Evolutionary conservation across 1,140 invertebrate genomes (phyloP), one percentile per base, ranked within the genome.

Genomic region (Chlorops oryzae): DNA sequence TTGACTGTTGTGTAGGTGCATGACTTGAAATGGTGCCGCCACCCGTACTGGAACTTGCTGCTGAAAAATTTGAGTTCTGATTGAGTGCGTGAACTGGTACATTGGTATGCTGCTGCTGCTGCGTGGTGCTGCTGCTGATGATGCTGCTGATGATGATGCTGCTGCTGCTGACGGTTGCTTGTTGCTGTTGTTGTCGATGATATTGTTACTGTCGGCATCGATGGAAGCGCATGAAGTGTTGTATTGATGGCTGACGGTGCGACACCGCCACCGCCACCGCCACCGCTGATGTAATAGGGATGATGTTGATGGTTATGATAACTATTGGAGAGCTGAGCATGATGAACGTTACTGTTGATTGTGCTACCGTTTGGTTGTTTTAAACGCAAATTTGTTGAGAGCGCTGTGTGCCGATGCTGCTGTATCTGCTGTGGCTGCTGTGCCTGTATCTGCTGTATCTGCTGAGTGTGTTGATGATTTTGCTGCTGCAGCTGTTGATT

Each of bases 61-160:
- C 65, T 50, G 65, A 69, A 53, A 69, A 69, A 52, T 69, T 69
- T 3, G 65, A 69, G 43, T 69, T 69, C 52, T 69, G 65, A 46
- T 69, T 69, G 10, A 69, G 47, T 10, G 65, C 65, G 32, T 69
- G 65, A 43, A 69, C 62, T 2, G 65, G 65, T 48, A 54, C 22
- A 22, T 38, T 44, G 15, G 4, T 57, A 55, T 52, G 58, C 13
- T 43, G 51, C 20, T 34, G 43, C 28, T 51, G 57, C 23, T 55
- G 50, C 17, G 34, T 22, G 32, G 34, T 3, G 39, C 23, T 15
- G 25, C 23, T 9, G 23, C 35, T 24, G 32, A 24, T 23, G 28
- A 15, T 32, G 28, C 9, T 15, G 35, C 37, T 42, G 51, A 23
- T 25, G 17, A 22, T 42, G 51, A 38, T 43, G 57, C 21, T 49